Conservation (phyloP, 2,797 vertebrate genomes). For the Trachops cirrhosus region DNA sequence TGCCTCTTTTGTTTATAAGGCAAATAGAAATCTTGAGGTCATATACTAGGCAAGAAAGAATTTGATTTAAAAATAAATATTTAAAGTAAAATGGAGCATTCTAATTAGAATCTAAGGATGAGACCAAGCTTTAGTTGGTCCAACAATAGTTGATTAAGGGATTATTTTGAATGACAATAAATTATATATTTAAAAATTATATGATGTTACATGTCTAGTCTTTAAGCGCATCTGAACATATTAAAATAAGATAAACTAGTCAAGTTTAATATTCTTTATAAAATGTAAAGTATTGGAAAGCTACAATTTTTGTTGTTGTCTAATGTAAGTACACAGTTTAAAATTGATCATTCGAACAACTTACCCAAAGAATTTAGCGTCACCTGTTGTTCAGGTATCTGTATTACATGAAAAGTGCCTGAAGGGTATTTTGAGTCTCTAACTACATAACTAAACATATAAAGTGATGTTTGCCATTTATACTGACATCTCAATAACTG, state of each 20-base stretch:
- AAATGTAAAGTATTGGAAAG: constrained; percentile 20
- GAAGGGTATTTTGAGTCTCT: constrained; percentile 11
- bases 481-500: not conserved
- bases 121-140: constrained; percentile 21
- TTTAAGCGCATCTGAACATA: constrained; percentile 30
- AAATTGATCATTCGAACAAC: not conserved
- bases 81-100: constrained; percentile 11
- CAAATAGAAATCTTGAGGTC: constrained; percentile 24
- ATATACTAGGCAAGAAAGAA: not conserved
- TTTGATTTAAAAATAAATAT: constrained; percentile 38
- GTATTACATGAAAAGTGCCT: constrained; percentile 55
- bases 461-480: not conserved
- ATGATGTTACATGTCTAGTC: not conserved
- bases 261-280: constrained; percentile 1
- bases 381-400: constrained; percentile 35
- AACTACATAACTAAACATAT: not conserved
- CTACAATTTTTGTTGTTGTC: not conserved
- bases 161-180: constrained; percentile 32
- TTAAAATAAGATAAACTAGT: constrained; percentile 14
- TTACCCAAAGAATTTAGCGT: not conserved
- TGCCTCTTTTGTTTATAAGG: constrained; percentile 32
- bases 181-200: not conserved
- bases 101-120: not conserved
- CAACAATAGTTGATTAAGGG: not conserved
- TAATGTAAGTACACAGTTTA: not conserved